phyloP scores from a whole-genome alignment of 2,888 invertebrate genomes.

The Xanthia togata region DNA sequence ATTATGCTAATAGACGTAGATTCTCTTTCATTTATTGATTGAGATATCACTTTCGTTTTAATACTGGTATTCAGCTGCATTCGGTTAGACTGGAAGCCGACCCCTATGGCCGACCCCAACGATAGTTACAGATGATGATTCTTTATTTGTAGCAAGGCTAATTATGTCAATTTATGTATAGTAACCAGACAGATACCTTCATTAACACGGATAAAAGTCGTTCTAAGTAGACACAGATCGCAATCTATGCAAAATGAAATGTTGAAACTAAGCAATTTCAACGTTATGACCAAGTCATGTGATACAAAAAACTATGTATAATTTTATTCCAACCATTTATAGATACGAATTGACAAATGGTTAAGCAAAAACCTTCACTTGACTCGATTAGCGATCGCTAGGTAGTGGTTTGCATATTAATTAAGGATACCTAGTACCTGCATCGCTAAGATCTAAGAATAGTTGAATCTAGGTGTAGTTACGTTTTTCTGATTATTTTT shows the following conservation, averaged over 20 bases:
- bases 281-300: background rate
- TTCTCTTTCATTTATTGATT: background rate
- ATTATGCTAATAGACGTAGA: background rate
- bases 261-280: background rate
- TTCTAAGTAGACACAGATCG: conserved; percentile 1
- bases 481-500: too few relatives aligned
- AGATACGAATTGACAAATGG: background rate
- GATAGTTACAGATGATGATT: too few relatives aligned
- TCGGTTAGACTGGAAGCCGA: too few relatives aligned
- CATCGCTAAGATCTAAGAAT: background rate
- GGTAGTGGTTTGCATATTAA: conserved; percentile 13
- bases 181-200: background rate
- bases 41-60: background rate
- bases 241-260: background rate
- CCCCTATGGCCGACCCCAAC: too few relatives aligned
- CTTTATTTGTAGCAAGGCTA: background rate
- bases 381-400: conserved; percentile 11
- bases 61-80: background rate
- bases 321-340: conserved; percentile 34
- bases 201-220: background rate
- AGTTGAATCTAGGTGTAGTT: background rate
- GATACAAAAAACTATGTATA: conserved; percentile 12
- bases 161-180: background rate
- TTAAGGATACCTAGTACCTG: background rate
- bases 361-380: conserved; percentile 1